These are phyloP conservation scores for Aphis gossypii DNA, from an alignment of 1,140 invertebrate species.

Conservation along the genomic window DNA sequence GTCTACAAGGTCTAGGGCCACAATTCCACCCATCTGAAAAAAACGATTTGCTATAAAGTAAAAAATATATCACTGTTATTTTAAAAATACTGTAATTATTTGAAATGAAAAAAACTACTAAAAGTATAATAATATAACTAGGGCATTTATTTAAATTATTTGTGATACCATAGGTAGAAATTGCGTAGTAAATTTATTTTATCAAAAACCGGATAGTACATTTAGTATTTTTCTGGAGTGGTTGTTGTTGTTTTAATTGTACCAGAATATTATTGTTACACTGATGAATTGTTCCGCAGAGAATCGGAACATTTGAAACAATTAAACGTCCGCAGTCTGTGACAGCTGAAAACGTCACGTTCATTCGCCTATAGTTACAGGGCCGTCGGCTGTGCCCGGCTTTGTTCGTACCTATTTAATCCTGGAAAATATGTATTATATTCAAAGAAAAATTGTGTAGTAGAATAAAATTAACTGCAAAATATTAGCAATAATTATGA, in stretches of 20 bases:
- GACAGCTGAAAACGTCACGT: neutral
- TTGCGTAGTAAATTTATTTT: constrained; percentile 14
- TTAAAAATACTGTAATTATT: neutral
- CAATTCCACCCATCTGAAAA: too few species aligned
- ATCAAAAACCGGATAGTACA: neutral
- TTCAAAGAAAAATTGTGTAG: neutral
- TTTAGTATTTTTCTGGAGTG: neutral
- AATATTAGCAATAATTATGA: neutral
- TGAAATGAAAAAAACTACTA: neutral
- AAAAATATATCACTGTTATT: neutral
- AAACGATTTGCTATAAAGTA: too few species aligned
- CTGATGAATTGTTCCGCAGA: constrained; percentile 9
- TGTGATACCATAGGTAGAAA: neutral
- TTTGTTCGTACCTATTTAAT: neutral
- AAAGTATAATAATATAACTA: neutral
- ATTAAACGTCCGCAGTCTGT: neutral
- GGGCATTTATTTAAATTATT: neutral
- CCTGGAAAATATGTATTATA: neutral
- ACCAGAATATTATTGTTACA: constrained; percentile 6
- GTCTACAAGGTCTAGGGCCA: too few species aligned
- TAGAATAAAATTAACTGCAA: neutral
- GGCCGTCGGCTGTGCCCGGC: too few species aligned
- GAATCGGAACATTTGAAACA: neutral
- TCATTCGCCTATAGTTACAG: neutral
- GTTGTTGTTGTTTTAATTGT: neutral